Base-by-base conservation (phyloP, 2,113 vertebrate species). In the Pipra filicauda region DNA sequence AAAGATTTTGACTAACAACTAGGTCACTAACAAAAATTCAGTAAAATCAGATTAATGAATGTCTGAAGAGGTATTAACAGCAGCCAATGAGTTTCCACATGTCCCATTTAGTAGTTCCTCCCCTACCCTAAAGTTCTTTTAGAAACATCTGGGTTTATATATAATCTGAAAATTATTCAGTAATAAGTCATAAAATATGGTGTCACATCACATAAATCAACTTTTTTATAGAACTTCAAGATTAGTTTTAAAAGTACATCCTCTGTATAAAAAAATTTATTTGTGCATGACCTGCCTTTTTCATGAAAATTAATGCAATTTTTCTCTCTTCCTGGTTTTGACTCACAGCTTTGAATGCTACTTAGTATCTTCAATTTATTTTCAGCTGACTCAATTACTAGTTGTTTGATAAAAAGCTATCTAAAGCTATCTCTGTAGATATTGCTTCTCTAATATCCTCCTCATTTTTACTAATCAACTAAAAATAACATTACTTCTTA, bases 401-500 rank as follows among this genome's bases (percentile, higher is more conserved):
- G 28, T 24, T 65, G 11, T 70, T 76, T 84, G 46, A 81, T 81
- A 44, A 83, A 93, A 80, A 65, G 7, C 12, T 66, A 54, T 57
- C 28, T 65, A 28, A 79, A 77, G 26, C 31, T 80, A 46, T 73
- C n/a, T 89, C 73, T 84, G 49, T 76, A 89, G 65, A 62, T 84
- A 84, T 2, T 49, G 5, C 27, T 84, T 86, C 43, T 81, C 52
- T 81, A 76, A 74, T 84, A 77, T 54, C 43, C 31, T 92, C 48
- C 41, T 15, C 30, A 78, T 71, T 87, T 96, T 46, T 84, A 67
- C 18, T 57, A 94, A 62, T 89, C 76, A 87, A 71, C 49, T 76
- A 78, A 93, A 94, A 96, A 87, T 89, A 92, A 74, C 65, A 74
- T 71, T 69, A 37, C 17, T 66, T 67, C 66, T 83, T 91, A 81